Base-by-base conservation (phyloP, 1,140 invertebrate species). In the Pristionchus pacificus region DNA sequence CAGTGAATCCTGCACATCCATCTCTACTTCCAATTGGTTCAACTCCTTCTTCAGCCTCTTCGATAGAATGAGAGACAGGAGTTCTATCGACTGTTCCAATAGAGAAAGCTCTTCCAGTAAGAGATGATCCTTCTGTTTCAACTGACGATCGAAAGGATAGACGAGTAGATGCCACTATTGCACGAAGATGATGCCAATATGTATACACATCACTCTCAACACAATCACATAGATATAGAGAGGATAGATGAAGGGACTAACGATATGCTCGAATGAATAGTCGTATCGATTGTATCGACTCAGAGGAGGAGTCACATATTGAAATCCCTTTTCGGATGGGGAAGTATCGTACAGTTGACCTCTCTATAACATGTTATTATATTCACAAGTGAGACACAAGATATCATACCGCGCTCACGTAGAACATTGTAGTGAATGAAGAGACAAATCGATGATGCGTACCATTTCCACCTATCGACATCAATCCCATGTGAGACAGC, bases 171-270 rank as follows among this genome's bases (percentile, higher is more conserved):
- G 65, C 67, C 19, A 68, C 74, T 32, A 78, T 71, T 6, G 77
- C 77, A 65, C 77, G 59, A 24, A 78, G 59, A 59, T 78, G 77
- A 62, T 77, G 70, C 77, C 77, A 78, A 65, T 74, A 78, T 31
- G 55, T 24, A 13, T 61, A 58, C 1, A 78, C 28, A 32, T 78
- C 71, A n/a, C 14, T 58, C 73, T 65, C 49, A 74, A 3, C 32
- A 28, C 55, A 77, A 32, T 59, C 31, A 72, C 2, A 30, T 0
- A 33, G 27, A 25, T 10, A 49, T 19, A 6, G 19, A 19, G 38
- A 49, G 19, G 38, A 19, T 27, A 76, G 63, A 65, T 29, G 15
- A n/a, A 3, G 29, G 0, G 6, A 13, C 65, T 70, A 59, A 75
- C 74, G 24, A 25, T 14, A 55, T n/a, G 30, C 3, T 67, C 59